These are phyloP conservation scores for Fragum whitleyi DNA, from an alignment of 2,888 invertebrate genomes.

Conservation along the genomic window DNA sequence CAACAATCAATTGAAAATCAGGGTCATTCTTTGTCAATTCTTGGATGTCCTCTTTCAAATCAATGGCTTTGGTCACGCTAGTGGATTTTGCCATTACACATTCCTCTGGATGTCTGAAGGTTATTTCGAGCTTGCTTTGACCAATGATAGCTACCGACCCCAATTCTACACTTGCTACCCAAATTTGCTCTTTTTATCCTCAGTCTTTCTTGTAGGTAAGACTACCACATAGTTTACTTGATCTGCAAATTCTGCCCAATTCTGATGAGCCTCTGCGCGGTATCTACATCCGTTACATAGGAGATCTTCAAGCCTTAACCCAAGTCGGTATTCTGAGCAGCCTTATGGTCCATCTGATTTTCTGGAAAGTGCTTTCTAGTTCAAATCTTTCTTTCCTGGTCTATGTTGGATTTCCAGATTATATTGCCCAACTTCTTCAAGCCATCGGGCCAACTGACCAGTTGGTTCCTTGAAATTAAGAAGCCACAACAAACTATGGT, in stretches of 20 bases:
- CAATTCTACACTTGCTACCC: no score
- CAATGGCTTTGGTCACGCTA: no score
- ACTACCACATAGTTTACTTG: neutral
- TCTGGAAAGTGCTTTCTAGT: slow-evolving; percentile 10
- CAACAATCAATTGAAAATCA: no score
- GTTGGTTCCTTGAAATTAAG: neutral
- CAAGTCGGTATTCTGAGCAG: neutral
- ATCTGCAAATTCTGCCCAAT: slow-evolving; percentile 7
- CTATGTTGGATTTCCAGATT: neutral
- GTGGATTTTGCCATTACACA: no score
- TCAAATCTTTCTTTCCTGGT: slow-evolving; percentile 1
- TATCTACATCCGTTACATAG: neutral
- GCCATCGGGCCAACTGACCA: neutral
- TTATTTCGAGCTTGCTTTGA: no score
- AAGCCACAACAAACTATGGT: neutral
- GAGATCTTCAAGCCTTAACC: neutral
- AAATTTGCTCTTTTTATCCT: no score
- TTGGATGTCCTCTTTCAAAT: no score
- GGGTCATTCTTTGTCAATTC: no score
- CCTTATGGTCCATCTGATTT: neutral
- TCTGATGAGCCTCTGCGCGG: slow-evolving; percentile 6
- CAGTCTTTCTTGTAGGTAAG: neutral
- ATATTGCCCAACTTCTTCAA: neutral
- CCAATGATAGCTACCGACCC: no score
- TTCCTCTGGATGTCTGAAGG: no score